Base-by-base conservation (phyloP, 2,888 invertebrate genomes). In the Chromoteleia sp. region DNA sequence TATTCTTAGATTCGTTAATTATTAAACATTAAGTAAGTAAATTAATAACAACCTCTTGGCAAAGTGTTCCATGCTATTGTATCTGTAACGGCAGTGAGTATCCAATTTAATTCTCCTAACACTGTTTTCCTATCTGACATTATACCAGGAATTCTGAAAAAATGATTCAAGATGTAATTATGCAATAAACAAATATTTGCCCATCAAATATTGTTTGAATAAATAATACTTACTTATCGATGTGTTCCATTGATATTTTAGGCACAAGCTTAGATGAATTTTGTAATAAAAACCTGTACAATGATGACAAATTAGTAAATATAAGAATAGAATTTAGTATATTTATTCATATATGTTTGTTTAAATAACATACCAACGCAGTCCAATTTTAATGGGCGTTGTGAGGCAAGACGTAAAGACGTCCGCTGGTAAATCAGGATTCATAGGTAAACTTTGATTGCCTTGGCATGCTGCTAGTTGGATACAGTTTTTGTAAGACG, bases 101-200 rank as follows among this genome's bases (percentile, higher is more conserved):
- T 99, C 99, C 99, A 99, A 93, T 99, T 99, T 78, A 99, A 93
- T 93, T 99, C 99, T 54, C 99, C 99, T 84, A 99, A 94, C 97
- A 99, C 98, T 25, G 99, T 99, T 87, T 98, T 94, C 15, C 99
- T 94, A 93, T 99, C 99, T 85, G 96, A 97, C 85, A 98, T 94
- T 90, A 97, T 96, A 0, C 99, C 99, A 5, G 99, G 99, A 87
- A 99, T 98, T 92, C 97, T 97, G 45, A 1, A 30, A n/a, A 59
- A 43, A n/a, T n/a, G n/a, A n/a, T n/a, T n/a, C n/a, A n/a, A n/a
- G n/a, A n/a, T n/a, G n/a, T n/a, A n/a, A n/a, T n/a, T n/a, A n/a
- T n/a, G n/a, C n/a, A n/a, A n/a, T n/a, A n/a, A n/a, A n/a, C n/a
- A n/a, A n/a, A n/a, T n/a, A n/a, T n/a, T n/a, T n/a, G n/a, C n/a